These are phyloP conservation scores for Hoplodrina ambigua DNA, from an alignment of 2,888 invertebrate species.

Conservation along the genomic window DNA sequence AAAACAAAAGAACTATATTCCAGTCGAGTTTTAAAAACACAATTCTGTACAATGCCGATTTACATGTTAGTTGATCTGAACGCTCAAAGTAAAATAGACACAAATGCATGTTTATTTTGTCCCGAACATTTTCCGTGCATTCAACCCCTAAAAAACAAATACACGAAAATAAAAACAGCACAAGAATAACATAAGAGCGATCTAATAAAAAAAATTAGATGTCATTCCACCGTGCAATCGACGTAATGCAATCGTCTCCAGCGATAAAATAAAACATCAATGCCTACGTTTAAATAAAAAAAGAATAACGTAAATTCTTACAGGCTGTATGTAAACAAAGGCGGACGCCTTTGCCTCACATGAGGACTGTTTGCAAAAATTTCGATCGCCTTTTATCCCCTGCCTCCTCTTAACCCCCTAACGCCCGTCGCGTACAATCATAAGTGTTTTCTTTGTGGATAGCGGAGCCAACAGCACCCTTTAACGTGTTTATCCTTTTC, in stretches of 20 bases:
- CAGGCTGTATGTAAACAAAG: constrained; percentile 66
- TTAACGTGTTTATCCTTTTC: constrained; percentile 89
- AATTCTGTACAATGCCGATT: constrained; percentile 11
- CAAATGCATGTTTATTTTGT: constrained; percentile 35
- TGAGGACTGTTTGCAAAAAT: constrained; percentile 78
- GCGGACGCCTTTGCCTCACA: constrained; percentile 63
- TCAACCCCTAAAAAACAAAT: constrained; percentile 60
- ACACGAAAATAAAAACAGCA: constrained; percentile 51
- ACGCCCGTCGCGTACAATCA: constrained; percentile 77
- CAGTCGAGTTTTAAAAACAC: constrained; percentile 10
- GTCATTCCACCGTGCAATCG: constrained; percentile 63
- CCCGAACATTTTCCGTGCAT: constrained; percentile 53
- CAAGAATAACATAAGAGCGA: constrained; percentile 50
- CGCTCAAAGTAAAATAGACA: constrained; percentile 38
- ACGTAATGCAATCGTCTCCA: constrained; percentile 62
- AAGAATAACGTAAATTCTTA: constrained; percentile 66
- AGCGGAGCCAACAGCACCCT: constrained; percentile 83
- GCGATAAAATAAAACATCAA: constrained; percentile 67
- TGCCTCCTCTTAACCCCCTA: constrained; percentile 67
- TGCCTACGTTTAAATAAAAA: constrained; percentile 67
- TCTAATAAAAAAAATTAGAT: constrained; percentile 66
- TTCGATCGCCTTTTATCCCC: constrained; percentile 82
- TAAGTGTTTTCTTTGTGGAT: constrained; percentile 90
- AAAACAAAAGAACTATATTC: background rate
- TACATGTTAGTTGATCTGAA: constrained; percentile 22